phyloP scores from a whole-genome alignment of 1,140 invertebrate species.

The Phthorimaea operculella region DNA sequence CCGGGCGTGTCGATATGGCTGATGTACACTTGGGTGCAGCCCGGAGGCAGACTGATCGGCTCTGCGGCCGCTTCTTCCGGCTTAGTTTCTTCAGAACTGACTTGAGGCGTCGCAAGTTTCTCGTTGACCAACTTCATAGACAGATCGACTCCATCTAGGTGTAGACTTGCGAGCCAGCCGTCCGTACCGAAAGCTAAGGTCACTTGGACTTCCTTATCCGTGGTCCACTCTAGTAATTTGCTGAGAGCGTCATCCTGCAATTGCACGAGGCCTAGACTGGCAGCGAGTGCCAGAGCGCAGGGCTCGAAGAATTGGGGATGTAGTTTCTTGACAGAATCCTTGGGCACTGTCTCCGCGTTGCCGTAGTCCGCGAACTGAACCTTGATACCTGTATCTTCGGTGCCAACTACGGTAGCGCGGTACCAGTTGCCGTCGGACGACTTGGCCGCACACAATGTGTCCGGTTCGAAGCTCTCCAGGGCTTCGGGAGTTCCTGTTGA shows the following conservation, averaged over 20 bases:
- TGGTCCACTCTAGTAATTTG: conserved; percentile 50
- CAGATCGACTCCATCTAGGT: conserved; percentile 48
- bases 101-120: conserved; percentile 45
- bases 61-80: conserved; percentile 25
- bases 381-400: conserved; percentile 59
- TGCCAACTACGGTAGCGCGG: conserved; percentile 69
- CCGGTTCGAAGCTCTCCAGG: conserved; percentile 41
- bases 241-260: conserved; percentile 35
- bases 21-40: conserved; percentile 66
- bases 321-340: conserved; percentile 63
- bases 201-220: conserved; percentile 52
- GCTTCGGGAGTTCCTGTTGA: conserved; percentile 42
- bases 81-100: conserved; percentile 26
- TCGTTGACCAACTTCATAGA: conserved; percentile 52
- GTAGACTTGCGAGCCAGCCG: conserved; percentile 53
- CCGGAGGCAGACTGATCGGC: conserved; percentile 41
- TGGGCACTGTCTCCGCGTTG: conserved; percentile 72
- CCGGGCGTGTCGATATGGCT: conserved; percentile 74
- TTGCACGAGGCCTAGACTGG: conserved; percentile 47
- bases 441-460: conserved; percentile 70
- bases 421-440: conserved; percentile 76
- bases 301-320: conserved; percentile 68
- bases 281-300: conserved; percentile 67
- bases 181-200: conserved; percentile 47
- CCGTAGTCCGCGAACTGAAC: conserved; percentile 83